phyloP scores from a whole-genome alignment of 1,140 invertebrate species.

The Gonatopus flavifemur region DNA sequence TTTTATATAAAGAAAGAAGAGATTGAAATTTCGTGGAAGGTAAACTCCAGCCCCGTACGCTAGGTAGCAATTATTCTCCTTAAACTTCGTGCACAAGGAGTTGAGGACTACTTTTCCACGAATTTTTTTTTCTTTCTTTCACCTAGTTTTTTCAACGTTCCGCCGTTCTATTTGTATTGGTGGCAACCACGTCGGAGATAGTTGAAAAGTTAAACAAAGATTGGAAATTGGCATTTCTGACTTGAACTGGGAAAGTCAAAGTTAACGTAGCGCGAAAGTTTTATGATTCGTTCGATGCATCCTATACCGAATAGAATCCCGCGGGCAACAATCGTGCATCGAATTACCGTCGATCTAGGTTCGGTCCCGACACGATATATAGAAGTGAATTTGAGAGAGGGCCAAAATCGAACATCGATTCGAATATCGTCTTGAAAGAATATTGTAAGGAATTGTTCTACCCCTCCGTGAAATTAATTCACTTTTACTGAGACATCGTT shows the following conservation, averaged over 20 bases:
- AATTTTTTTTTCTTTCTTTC: slow-evolving; percentile 1
- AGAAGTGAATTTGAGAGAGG: neutral
- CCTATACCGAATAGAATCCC: neutral
- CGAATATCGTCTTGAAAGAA: no score
- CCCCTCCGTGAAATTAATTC: no score
- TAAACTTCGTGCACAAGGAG: no score
- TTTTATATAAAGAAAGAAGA: no score
- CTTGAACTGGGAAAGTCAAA: slow-evolving; percentile 12
- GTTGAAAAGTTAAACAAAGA: slow-evolving; percentile 41
- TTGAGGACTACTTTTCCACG: no score
- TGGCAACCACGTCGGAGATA: slow-evolving; percentile 9
- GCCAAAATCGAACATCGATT: no score
- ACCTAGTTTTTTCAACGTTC: slow-evolving; percentile 7
- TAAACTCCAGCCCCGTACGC: no score
- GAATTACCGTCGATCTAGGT: slow-evolving; percentile 3
- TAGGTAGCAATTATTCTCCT: no score
- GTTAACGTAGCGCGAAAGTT: slow-evolving; percentile 29
- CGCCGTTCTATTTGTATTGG: neutral
- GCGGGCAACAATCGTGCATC: slow-evolving; percentile 4
- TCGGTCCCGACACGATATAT: neutral
- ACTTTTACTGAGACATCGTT: no score
- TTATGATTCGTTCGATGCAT: slow-evolving; percentile 23
- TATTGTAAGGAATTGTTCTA: no score
- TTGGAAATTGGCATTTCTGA: slow-evolving; percentile 41
- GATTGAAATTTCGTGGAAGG: no score